Conservation (phyloP, 2,888 invertebrate genomes). For the Troilus luridus region DNA sequence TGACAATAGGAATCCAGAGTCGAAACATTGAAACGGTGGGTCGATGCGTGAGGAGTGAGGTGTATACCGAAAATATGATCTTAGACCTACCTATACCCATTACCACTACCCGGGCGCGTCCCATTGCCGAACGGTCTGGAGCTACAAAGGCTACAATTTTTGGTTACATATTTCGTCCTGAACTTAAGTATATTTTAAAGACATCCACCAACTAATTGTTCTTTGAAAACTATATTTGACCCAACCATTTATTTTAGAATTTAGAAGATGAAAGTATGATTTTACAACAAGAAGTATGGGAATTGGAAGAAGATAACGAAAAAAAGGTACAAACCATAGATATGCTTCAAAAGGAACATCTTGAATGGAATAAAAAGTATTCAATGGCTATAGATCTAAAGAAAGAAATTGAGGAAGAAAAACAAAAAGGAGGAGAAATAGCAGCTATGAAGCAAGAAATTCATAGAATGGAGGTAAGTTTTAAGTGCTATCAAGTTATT, state of each 20-base stretch:
- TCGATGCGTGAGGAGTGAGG: too few species aligned
- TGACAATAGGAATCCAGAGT: too few species aligned
- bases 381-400: slow-evolving; percentile 79
- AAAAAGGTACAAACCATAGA: slow-evolving; percentile 77
- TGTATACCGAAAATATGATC: too few species aligned
- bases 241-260: slow-evolving; percentile 71
- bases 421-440: slow-evolving; percentile 79
- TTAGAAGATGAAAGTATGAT: slow-evolving; percentile 78
- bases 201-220: background rate
- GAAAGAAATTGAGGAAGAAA: slow-evolving; percentile 77
- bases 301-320: slow-evolving; percentile 78
- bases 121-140: too few species aligned
- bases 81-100: too few species aligned
- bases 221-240: background rate
- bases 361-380: slow-evolving; percentile 88
- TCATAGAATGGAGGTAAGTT: slow-evolving; percentile 84
- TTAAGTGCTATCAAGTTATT: background rate
- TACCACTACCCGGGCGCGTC: too few species aligned
- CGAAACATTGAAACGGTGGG: too few species aligned
- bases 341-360: slow-evolving; percentile 76
- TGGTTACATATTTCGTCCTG: too few species aligned
- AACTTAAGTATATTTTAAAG: background rate
- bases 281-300: slow-evolving; percentile 78
- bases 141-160: too few species aligned
- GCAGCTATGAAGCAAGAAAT: slow-evolving; percentile 85